Evolutionary conservation across 2,797 vertebrate genomes (phyloP).

Genomic region (Pseudochaenichthys georgianus): DNA sequence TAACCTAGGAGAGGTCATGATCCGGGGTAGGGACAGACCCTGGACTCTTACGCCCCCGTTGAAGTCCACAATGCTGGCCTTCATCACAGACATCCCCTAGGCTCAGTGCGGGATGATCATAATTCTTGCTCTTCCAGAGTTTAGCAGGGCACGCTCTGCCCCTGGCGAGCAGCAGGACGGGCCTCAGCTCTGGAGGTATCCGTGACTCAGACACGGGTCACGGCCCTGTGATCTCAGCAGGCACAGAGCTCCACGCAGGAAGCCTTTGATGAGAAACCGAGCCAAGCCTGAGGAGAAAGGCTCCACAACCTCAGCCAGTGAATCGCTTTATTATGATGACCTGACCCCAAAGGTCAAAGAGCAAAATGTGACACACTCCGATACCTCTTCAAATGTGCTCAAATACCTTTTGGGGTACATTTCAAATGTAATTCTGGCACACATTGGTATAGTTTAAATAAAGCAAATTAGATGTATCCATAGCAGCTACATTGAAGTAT

Average conservation of each 20-base stretch:
- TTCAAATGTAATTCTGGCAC: not conserved
- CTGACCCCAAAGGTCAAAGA: conserved; percentile 74
- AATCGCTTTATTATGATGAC: conserved; percentile 81
- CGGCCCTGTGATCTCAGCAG: conserved; percentile 67
- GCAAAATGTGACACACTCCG: conserved; percentile 66
- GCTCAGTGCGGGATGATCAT: conserved; percentile 47
- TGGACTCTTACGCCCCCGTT: conserved; percentile 46
- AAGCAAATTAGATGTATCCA: not conserved
- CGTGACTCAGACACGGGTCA: conserved; percentile 67
- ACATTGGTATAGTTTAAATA: not conserved
- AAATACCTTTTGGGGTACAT: not conserved
- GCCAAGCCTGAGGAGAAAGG: conserved; percentile 46
- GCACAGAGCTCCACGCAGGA: conserved; percentile 53
- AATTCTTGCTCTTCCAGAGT: conserved; percentile 62
- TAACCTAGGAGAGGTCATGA: conserved; percentile 66
- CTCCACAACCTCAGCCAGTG: conserved; percentile 43
- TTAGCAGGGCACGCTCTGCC: conserved; percentile 51
- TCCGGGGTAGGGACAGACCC: conserved; percentile 60
- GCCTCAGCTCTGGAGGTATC: conserved; percentile 55
- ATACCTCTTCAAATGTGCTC: conserved; percentile 30
- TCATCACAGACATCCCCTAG: conserved; percentile 65
- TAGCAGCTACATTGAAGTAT: not conserved
- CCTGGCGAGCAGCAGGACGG: conserved; percentile 39
- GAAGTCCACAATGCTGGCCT: conserved; percentile 75
- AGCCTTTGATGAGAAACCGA: conserved; percentile 76